phyloP scores from a whole-genome alignment of 2,888 invertebrate species.

The Plagiodera versicolora region DNA sequence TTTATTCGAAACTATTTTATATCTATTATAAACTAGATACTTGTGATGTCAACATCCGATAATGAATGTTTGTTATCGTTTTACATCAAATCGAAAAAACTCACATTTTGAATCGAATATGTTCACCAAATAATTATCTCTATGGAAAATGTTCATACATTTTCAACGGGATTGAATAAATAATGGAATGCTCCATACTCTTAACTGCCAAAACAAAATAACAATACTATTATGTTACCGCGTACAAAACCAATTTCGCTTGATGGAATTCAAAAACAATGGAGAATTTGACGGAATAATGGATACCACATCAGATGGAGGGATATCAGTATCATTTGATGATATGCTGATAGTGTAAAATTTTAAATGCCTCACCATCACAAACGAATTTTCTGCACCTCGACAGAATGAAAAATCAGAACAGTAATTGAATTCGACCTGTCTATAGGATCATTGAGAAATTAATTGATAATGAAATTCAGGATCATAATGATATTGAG shows the following conservation, averaged over 20 bases:
- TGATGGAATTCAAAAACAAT: constrained; percentile 39
- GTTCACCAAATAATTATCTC: neutral
- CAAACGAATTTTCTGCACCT: constrained; percentile 37
- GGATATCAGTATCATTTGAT: constrained; percentile 36
- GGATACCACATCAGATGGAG: constrained; percentile 46
- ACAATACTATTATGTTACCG: constrained; percentile 4
- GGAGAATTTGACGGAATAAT: constrained; percentile 43
- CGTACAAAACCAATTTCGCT: constrained; percentile 25
- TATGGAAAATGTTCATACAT: neutral
- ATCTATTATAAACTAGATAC: too few relatives aligned
- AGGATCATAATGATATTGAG: too few relatives aligned
- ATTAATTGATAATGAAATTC: too few relatives aligned
- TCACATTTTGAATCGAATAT: neutral
- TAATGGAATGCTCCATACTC: neutral
- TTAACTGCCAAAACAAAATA: neutral
- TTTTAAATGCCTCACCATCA: constrained; percentile 36
- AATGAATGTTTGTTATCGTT: neutral
- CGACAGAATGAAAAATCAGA: neutral
- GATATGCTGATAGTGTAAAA: constrained; percentile 46
- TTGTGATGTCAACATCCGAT: too few relatives aligned
- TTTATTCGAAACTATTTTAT: too few relatives aligned
- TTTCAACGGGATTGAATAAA: neutral
- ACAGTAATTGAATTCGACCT: too few relatives aligned
- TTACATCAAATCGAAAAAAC: neutral
- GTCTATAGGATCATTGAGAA: too few relatives aligned